Evolutionary conservation across 2,113 vertebrate species (phyloP), one percentile per base, ranked within the genome.

Genomic region (Limanda limanda): DNA sequence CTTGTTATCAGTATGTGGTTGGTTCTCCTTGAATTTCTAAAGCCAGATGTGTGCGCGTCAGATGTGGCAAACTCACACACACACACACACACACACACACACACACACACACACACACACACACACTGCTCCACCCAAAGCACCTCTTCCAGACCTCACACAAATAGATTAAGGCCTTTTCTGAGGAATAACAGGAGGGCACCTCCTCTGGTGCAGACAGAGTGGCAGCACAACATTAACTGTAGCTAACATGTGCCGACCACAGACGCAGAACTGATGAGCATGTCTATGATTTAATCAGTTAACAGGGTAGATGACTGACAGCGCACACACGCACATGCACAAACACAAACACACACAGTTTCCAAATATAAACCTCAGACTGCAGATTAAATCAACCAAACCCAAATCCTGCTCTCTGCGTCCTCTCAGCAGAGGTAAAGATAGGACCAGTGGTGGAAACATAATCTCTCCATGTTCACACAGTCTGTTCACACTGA

Each of bases 401-500:
- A 66, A 85, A 85, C 82, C 83, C 61, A 89, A 91, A 92, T 89
- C 86, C 84, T 48, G 48, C 81, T 82, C 37, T 65, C 62, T 68
- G 79, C 60, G 10, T 74, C 79, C 68, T 84, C 73, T 81, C 73
- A 69, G 75, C 76, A 45, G 85, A 86, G 73, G 84, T 54, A 54
- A n/a, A 54, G 51, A 54, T 69, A 59, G 58, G 68, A 85, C 74
- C 87, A 86, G 81, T 11, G 51, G 74, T 86, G 89, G 76, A 90
- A 86, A 90, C 76, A 86, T 93, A 92, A 93, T 92, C 92, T 84
- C 77, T 79, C 58, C 56, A 31, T 89, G 78, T 91, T 90, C 84
- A 87, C 81, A 88, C 87, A 90, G 82, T 73, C 69, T 75, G 67
- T 81, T 86, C 82, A 70, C 86, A 79, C 54, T 83, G 83, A 91